A percentile compares a stretch with the other conserved stretches of the same genome.
phyloP scores from a whole-genome alignment of 2,888 invertebrate genomes.

The Aphelenchoides bicaudatus region DNA sequence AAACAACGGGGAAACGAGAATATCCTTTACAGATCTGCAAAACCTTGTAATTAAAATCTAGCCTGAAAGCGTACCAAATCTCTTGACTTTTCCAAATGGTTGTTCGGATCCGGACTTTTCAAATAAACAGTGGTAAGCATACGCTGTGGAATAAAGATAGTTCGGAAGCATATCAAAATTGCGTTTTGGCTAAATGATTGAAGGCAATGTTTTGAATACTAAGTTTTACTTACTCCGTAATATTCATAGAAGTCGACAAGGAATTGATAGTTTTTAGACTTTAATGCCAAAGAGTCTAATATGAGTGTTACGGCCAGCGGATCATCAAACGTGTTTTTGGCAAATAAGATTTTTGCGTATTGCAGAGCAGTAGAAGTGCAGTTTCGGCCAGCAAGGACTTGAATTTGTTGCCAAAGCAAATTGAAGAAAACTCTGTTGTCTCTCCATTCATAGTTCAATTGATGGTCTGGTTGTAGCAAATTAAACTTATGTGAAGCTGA shows the following conservation, averaged over 20 bases:
- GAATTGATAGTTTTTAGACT: slow-evolving; percentile 73
- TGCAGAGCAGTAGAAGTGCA: slow-evolving; percentile 73
- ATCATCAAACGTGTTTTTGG: slow-evolving; percentile 73
- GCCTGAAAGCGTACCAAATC: slow-evolving; percentile 7
- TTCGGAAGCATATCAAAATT: slow-evolving; percentile 80
- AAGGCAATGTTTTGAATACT: no score
- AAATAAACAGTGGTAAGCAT: slow-evolving; percentile 68
- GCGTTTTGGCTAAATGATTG: slow-evolving; percentile 63
- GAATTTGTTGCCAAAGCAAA: slow-evolving; percentile 75
- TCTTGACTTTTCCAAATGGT: background rate
- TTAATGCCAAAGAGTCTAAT: slow-evolving; percentile 78
- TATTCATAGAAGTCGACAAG: slow-evolving; percentile 65
- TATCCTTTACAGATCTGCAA: slow-evolving; percentile 2
- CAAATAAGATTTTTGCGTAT: slow-evolving; percentile 77
- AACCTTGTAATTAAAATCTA: background rate
- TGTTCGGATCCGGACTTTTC: slow-evolving; percentile 52
- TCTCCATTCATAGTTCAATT: slow-evolving; percentile 73
- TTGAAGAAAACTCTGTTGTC: slow-evolving; percentile 79
- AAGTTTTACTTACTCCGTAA: slow-evolving; percentile 60
- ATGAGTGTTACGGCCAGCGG: slow-evolving; percentile 74
- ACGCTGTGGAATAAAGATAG: slow-evolving; percentile 76
- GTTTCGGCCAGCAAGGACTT: slow-evolving; percentile 74
- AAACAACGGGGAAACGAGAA: slow-evolving; percentile 76
- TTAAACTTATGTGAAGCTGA: slow-evolving; percentile 73
- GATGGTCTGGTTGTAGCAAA: slow-evolving; percentile 67